phyloP scores from a whole-genome alignment of 2,888 invertebrate species.

The Tenthredo livida region DNA sequence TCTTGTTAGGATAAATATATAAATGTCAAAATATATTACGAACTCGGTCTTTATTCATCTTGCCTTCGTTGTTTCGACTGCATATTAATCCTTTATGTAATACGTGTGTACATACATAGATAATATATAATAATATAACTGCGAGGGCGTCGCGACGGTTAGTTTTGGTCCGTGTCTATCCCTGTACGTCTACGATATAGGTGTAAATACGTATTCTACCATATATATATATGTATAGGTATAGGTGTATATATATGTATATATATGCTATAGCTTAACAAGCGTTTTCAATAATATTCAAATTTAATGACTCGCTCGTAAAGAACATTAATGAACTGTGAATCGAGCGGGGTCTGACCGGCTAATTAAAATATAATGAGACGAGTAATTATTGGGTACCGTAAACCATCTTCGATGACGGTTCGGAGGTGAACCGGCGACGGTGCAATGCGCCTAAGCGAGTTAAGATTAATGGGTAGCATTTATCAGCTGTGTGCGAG shows the following conservation, averaged over 20 bases:
- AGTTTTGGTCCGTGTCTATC: neutral
- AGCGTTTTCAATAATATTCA: conserved; percentile 73
- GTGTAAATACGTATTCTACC: conserved; percentile 36
- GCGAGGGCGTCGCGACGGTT: conserved; percentile 23
- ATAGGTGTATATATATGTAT: conserved; percentile 52
- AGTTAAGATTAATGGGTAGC: conserved; percentile 57
- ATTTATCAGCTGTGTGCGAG: conserved; percentile 54
- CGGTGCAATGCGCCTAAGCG: conserved; percentile 52
- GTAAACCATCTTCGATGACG: conserved; percentile 66
- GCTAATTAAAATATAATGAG: conserved; percentile 77
- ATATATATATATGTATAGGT: too few relatives aligned
- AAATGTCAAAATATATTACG: conserved; percentile 67
- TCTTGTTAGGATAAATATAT: conserved; percentile 67
- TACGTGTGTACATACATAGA: too few relatives aligned
- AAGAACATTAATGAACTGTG: conserved; percentile 72
- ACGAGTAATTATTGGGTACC: conserved; percentile 72
- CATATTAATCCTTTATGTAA: neutral
- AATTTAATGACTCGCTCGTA: conserved; percentile 73
- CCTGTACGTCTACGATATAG: neutral
- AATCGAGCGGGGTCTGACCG: conserved; percentile 63
- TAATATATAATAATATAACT: too few relatives aligned
- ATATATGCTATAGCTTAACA: conserved; percentile 65
- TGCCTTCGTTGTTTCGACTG: conserved; percentile 30
- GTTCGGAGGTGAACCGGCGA: conserved; percentile 6
- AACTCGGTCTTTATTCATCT: conserved; percentile 67